Evolutionary conservation across 53 echinoderm and acorn worm species (phyloP).

Genomic region (Pentamera pediparva): DNA sequence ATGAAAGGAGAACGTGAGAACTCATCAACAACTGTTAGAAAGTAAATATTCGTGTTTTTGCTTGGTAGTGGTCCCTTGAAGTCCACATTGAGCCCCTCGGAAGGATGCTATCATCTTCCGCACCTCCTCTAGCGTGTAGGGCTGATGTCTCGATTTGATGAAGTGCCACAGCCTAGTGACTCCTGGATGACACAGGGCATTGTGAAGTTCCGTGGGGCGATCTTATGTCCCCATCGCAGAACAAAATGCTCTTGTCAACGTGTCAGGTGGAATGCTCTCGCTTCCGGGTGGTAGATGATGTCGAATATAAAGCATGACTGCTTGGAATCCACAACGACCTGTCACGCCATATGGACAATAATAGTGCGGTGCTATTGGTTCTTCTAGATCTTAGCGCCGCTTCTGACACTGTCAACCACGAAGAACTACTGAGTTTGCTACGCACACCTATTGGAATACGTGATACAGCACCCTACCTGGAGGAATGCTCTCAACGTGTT

Average conservation of each 20-base stretch:
- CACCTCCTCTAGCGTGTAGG: conserved; percentile 20
- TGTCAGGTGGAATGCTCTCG: conserved; percentile 26
- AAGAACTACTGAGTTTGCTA: too few relatives aligned
- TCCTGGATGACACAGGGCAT: conserved; percentile 23
- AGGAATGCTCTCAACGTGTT: too few relatives aligned
- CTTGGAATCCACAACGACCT: too few relatives aligned
- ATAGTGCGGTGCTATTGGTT: too few relatives aligned
- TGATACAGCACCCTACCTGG: too few relatives aligned
- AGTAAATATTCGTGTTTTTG: conserved; percentile 19
- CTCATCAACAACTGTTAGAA: conserved; percentile 25
- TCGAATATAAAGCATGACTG: conserved; percentile 28
- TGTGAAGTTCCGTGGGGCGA: conserved; percentile 14
- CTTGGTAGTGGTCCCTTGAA: conserved; percentile 29
- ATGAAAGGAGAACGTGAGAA: conserved; percentile 27
- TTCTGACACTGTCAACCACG: too few relatives aligned
- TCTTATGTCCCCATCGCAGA: conserved; percentile 4
- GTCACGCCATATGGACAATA: too few relatives aligned
- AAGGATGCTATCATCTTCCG: conserved; percentile 24
- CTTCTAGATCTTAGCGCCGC: too few relatives aligned
- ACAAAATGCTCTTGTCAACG: conserved; percentile 31
- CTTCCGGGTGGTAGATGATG: conserved; percentile 17
- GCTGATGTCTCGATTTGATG: conserved; percentile 12
- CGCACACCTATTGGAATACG: too few relatives aligned
- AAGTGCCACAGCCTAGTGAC: conserved; percentile 40
- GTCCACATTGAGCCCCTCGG: conserved; percentile 19